Evolutionary conservation across 2,113 vertebrate genomes (phyloP).

Genomic region (Cryptotis parvus): DNA sequence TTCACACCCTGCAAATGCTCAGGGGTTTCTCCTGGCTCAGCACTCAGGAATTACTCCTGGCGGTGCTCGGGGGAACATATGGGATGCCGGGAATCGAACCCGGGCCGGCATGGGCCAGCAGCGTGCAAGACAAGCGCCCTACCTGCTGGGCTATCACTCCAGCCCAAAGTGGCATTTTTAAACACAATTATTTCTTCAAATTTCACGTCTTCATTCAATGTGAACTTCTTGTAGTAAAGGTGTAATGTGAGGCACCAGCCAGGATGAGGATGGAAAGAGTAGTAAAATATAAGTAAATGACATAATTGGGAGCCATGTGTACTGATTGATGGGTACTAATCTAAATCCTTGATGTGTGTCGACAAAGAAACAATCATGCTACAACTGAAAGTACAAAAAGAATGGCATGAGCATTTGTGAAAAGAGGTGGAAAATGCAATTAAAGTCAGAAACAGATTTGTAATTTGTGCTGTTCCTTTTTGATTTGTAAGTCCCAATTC

Average conservation of each 20-base stretch:
- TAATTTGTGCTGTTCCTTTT: neutral
- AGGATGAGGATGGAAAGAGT: neutral
- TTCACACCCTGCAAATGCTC: no score
- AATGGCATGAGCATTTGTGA: neutral
- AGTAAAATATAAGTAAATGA: neutral
- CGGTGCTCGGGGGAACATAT: no score
- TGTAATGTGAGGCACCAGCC: neutral
- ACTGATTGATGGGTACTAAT: neutral
- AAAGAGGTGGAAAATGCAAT: constrained; percentile 17
- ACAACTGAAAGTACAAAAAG: neutral
- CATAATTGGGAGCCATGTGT: neutral
- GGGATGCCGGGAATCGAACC: no score
- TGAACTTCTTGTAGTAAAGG: neutral
- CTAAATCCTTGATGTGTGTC: neutral
- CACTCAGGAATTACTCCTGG: no score
- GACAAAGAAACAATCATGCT: neutral
- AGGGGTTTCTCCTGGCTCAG: no score
- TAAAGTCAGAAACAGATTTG: neutral
- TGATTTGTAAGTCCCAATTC: neutral
- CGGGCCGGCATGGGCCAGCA: no score
- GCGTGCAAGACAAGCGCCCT: no score
- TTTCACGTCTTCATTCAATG: no score
- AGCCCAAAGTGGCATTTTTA: no score
- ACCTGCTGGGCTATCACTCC: no score
- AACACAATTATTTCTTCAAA: no score